Percentiles rank a stretch among this genome's conserved stretches.
Conservation (phyloP, 2,888 invertebrate species). For the Trissolcus japonicus region DNA sequence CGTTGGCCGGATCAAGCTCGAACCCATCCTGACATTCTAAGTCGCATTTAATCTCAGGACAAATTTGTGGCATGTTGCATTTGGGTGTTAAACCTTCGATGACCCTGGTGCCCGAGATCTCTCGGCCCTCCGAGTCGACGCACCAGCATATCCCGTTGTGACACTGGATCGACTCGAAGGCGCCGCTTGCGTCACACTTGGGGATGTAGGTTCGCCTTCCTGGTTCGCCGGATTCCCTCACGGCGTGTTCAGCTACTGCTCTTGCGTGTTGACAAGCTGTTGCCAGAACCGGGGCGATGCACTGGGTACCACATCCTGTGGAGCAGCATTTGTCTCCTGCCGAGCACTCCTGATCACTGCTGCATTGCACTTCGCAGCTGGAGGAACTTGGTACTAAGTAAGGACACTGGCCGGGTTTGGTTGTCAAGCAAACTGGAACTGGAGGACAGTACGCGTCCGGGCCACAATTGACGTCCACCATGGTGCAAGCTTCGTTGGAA, state of each 20-base stretch:
- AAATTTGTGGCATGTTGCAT: slow-evolving; percentile 68
- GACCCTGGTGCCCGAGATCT: slow-evolving; percentile 81
- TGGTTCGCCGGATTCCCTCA: slow-evolving; percentile 85
- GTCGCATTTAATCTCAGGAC: slow-evolving; percentile 79
- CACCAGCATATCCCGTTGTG: slow-evolving; percentile 88
- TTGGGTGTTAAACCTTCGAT: slow-evolving; percentile 65
- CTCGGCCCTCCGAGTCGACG: slow-evolving; percentile 85
- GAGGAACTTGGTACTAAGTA: slow-evolving; percentile 85
- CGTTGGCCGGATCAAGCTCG: slow-evolving; percentile 81
- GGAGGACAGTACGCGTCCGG: slow-evolving; percentile 69
- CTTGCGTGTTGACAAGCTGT: slow-evolving; percentile 77
- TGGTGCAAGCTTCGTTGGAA: slow-evolving; percentile 70
- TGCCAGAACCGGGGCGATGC: slow-evolving; percentile 84
- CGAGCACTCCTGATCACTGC: slow-evolving; percentile 86
- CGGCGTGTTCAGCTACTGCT: slow-evolving; percentile 79
- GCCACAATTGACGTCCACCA: slow-evolving; percentile 74
- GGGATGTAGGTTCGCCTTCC: slow-evolving; percentile 86
- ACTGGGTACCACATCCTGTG: slow-evolving; percentile 91
- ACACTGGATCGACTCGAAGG: slow-evolving; percentile 85
- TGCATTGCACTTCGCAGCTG: slow-evolving; percentile 87
- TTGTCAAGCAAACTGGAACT: slow-evolving; percentile 71
- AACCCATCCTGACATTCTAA: slow-evolving; percentile 92
- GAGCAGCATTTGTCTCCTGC: slow-evolving; percentile 87
- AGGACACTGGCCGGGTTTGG: slow-evolving; percentile 86
- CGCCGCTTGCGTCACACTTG: slow-evolving; percentile 82